Conservation (phyloP, 1,140 invertebrate genomes). For the Archegozetes longisetosus region DNA sequence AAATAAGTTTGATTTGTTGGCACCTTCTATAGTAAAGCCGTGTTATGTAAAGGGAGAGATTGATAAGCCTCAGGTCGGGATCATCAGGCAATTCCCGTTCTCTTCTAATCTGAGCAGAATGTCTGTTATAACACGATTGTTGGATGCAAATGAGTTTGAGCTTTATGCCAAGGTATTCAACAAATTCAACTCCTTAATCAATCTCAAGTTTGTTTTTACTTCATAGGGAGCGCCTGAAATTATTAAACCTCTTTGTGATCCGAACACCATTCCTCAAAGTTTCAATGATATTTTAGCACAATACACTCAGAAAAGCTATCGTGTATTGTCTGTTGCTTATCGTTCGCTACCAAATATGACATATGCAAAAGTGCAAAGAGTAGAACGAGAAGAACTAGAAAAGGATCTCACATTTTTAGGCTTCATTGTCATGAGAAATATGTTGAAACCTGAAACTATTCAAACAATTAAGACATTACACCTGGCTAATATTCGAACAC, state of each 20-base stretch:
- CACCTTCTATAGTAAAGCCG: slow-evolving; percentile 65
- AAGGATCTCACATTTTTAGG: slow-evolving; percentile 70
- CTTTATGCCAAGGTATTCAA: slow-evolving; percentile 53
- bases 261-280: slow-evolving; percentile 52
- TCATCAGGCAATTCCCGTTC: slow-evolving; percentile 84
- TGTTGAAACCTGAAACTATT: slow-evolving; percentile 63
- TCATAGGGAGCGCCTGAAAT: slow-evolving; percentile 87
- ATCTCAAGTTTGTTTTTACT: background rate
- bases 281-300: slow-evolving; percentile 46
- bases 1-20: slow-evolving; percentile 66
- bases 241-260: slow-evolving; percentile 45
- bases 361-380: slow-evolving; percentile 22
- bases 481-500: slow-evolving; percentile 62
- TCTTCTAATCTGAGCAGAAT: slow-evolving; percentile 65
- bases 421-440: slow-evolving; percentile 78
- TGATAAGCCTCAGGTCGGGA: slow-evolving; percentile 45
- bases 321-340: slow-evolving; percentile 65
- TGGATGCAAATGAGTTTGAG: slow-evolving; percentile 47
- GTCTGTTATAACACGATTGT: slow-evolving; percentile 59
- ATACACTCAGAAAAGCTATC: slow-evolving; percentile 70
- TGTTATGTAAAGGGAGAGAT: background rate
- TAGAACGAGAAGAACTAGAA: slow-evolving; percentile 47
- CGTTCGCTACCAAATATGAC: slow-evolving; percentile 40
- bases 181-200: background rate
- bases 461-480: slow-evolving; percentile 58